phyloP scores from a whole-genome alignment of 2,113 vertebrate genomes.

The Prionailurus viverrinus region DNA sequence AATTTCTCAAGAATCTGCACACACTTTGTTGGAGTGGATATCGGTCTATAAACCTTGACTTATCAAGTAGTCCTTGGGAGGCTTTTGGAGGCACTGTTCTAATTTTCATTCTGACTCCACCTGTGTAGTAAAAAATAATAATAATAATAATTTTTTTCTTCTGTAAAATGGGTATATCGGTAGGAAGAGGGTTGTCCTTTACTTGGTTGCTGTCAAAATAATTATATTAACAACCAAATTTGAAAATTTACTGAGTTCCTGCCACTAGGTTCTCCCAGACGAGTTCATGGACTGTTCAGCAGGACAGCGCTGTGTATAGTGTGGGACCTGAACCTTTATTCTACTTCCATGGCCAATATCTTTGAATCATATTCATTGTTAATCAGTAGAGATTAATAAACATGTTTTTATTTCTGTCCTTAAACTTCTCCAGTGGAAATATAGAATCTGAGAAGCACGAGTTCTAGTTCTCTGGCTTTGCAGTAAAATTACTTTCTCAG shows the following conservation, averaged over 20 bases:
- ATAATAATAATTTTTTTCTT: conserved; percentile 5
- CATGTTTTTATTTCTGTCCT: neutral
- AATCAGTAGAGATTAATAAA: neutral
- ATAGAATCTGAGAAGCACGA: neutral
- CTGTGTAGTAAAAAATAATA: neutral
- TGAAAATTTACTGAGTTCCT: conserved; percentile 13
- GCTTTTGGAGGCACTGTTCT: neutral
- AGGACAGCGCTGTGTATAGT: neutral
- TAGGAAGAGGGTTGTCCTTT: neutral
- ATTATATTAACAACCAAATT: neutral
- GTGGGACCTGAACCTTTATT: neutral
- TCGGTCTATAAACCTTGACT: neutral
- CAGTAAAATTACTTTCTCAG: neutral
- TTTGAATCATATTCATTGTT: neutral
- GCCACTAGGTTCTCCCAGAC: neutral
- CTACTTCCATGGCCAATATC: neutral
- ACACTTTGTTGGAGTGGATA: neutral
- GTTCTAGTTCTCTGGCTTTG: neutral
- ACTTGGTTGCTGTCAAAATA: neutral
- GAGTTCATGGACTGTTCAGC: neutral
- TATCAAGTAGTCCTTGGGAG: neutral
- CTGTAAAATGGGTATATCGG: neutral
- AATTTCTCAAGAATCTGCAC: neutral
- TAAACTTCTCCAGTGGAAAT: neutral
- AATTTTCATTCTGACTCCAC: neutral